phyloP scores from a whole-genome alignment of 2,888 invertebrate genomes.

The Sesia bembeciformis region DNA sequence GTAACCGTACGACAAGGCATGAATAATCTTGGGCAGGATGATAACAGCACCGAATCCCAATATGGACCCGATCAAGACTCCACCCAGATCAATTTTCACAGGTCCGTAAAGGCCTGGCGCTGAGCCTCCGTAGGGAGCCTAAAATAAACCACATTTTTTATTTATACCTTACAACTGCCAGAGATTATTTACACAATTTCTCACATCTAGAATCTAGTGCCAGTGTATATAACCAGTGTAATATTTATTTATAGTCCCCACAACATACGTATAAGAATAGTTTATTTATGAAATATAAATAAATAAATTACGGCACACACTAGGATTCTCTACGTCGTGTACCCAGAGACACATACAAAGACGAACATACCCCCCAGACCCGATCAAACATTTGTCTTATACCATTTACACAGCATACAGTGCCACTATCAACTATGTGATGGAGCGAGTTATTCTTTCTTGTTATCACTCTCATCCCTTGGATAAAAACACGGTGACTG shows the following conservation, averaged over 20 bases:
- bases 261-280: background rate
- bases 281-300: background rate
- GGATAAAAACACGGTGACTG: background rate
- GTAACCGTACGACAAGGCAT: constrained; percentile 80
- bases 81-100: constrained; percentile 86
- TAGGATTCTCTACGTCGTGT: too few relatives aligned
- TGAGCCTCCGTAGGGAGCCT: constrained; percentile 57
- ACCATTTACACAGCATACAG: too few relatives aligned
- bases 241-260: background rate
- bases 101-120: constrained; percentile 79
- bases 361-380: too few relatives aligned
- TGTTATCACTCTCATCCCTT: background rate
- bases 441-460: background rate
- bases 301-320: background rate
- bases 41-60: constrained; percentile 87
- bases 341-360: too few relatives aligned
- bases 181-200: too few relatives aligned
- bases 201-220: too few relatives aligned
- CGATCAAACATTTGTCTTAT: too few relatives aligned
- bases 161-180: background rate
- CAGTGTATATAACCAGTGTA: too few relatives aligned
- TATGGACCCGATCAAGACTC: constrained; percentile 85
- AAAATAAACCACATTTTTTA: constrained; percentile 9
- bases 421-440: too few relatives aligned
- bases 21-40: constrained; percentile 84